Evolutionary conservation across 2,888 invertebrate species (phyloP), one percentile per base, ranked within the genome.

Genomic region (Athalia cordata): DNA sequence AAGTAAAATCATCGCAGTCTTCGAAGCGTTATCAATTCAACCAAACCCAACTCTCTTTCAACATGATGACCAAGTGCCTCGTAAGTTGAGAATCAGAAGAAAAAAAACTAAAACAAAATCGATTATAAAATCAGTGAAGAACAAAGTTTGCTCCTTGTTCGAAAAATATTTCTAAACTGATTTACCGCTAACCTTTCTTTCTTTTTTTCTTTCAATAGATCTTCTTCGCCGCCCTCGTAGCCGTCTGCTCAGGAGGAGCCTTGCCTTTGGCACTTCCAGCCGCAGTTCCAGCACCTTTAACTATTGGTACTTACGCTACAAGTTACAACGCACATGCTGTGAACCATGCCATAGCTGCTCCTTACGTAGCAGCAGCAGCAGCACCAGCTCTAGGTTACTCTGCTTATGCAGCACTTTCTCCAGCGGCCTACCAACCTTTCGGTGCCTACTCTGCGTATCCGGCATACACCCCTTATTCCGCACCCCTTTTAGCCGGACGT

Each of bases 291-390:
- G 88, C 89, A 11, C 93, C 94, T 4, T 92, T 93, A 75, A 92
- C 93, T 78, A 91, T 95, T 4, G 94, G 95, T 0, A 95, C 95
- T 3, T 95, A 95, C 84, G 95, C 95, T 76, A 93, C 93, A 83
- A 95, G 95, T 11, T 96, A 95, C 90, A 95, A 95, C 79, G 95
- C 95, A 0, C 95, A 95, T 84, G 91, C 94, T 29, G 92, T 95
- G 78, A 95, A 95, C 90, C 95, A 95, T 84, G 95, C 95, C 0
- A 92, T 95, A 4, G 95, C 95, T 45, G 92, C 94, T 8, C 95
- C 95, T 0, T 92, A 93, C 5, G 86, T 91, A 0, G 91, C 90
- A 43, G 90, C 92, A 15, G 87, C 89, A 2, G 86, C 75, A 6
- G 82, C 82, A 15, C 83, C 83, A 2, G 83, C 85, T 4, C 83